Base-by-base conservation (phyloP, 2,888 invertebrate species). In the Dichetophora obliterata region DNA sequence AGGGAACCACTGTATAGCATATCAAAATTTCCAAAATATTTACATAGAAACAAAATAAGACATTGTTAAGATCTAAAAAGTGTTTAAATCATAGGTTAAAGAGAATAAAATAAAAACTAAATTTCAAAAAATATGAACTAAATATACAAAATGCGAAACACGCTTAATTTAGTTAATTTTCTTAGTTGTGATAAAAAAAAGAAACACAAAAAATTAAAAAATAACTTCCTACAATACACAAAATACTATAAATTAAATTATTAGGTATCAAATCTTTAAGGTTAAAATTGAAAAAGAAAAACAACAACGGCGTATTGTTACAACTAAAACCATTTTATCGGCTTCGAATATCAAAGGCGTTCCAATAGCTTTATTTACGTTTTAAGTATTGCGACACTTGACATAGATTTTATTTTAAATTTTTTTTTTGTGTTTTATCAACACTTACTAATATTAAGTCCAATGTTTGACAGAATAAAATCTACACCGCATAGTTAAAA, bases 1-100 rank as follows among this genome's bases (percentile, higher is more conserved):
- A 57, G 54, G 52, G 77, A 50, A 74, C 63, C 73, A 77, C 63
- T 77, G 77, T 70, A 69, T 74, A 69, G 77, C 77, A 77, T 77
- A 77, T 77, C 77, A 77, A 68, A 72, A 65, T 31, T 22, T 14
- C 48, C 61, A 34, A 37, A 48, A 37, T 50, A 75, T 37, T 54
- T 66, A 66, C 54, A 31, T 52, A 43, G 37, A 37, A 37, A 69
- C n/a, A 69, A 14, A 16, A 50, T 52, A 27, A 50, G n/a, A 50
- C 27, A 54, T 16, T 70, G 50, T 70, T 71, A 59, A 59, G 31
- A 71, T 16, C 22, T n/a, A 31, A 71, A 71, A 34, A 22, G 31
- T 31, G 31, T 31, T 71, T 50, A 31, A n/a, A 54, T 43, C 22
- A 31, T 27, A 24, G 48, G 52, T 19, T 19, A 27, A 71, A 24